These are phyloP conservation scores for Nyctereutes procyonoides DNA, from an alignment of 2,113 vertebrate species.

Conservation along the genomic window DNA sequence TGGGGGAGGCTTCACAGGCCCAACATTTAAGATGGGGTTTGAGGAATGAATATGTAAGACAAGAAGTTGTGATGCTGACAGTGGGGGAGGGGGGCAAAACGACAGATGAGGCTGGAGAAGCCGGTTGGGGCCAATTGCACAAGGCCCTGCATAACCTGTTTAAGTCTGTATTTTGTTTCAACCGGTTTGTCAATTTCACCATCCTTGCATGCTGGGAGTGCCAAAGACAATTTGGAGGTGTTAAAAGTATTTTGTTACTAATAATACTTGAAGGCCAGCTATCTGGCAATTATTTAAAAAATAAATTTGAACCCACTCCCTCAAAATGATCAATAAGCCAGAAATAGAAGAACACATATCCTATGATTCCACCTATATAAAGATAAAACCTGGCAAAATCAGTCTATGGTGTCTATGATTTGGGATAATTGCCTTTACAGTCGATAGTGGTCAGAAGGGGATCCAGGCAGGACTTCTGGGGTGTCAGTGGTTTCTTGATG, in stretches of 20 bases:
- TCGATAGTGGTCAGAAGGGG: not conserved
- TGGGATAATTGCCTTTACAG: not conserved
- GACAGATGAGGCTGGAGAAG: not conserved
- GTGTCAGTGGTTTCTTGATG: not conserved
- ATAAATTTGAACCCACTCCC: not conserved
- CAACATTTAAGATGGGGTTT: not conserved
- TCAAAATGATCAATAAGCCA: not conserved
- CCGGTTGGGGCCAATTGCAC: not conserved
- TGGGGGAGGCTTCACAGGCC: not conserved
- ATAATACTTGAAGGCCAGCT: not conserved
- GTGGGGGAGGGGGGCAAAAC: not conserved
- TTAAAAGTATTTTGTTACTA: not conserved
- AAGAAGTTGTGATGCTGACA: not conserved
- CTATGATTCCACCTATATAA: not conserved
- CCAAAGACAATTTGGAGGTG: not conserved
- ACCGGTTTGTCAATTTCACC: not conserved
- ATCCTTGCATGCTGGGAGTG: not conserved
- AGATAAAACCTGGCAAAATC: not conserved
- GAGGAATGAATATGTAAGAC: not conserved
- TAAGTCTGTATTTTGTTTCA: not conserved
- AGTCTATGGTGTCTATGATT: not conserved
- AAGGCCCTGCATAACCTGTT: conserved; percentile 48
- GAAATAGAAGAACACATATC: not conserved
- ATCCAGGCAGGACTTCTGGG: not conserved
- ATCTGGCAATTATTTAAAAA: not conserved